Evolutionary conservation across 2,113 vertebrate species (phyloP).

Genomic region (Platysternon megacephalum): DNA sequence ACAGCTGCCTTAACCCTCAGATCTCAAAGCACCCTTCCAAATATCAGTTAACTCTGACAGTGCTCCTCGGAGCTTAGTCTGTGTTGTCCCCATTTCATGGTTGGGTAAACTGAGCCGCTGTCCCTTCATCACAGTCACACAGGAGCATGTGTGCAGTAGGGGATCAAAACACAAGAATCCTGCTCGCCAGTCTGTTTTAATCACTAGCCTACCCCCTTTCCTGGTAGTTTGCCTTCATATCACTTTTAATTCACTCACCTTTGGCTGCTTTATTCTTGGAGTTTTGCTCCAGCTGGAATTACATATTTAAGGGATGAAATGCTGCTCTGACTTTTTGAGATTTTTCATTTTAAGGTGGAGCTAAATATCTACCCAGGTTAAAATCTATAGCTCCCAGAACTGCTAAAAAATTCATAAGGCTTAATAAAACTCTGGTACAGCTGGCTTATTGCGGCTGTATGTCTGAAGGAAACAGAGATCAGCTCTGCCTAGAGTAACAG

Average conservation of each 20-base stretch:
- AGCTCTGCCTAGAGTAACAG: background rate
- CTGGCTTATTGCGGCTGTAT: constrained; percentile 12
- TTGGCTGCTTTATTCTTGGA: background rate
- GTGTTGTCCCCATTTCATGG: background rate
- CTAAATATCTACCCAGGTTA: background rate
- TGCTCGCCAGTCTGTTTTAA: background rate
- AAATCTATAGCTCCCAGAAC: constrained; percentile 9
- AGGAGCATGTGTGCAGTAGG: background rate
- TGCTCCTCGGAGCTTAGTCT: background rate
- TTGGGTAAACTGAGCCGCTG: background rate
- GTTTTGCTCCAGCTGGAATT: background rate
- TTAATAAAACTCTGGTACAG: background rate
- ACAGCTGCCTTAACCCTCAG: background rate
- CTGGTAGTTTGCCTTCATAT: background rate
- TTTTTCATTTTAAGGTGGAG: constrained; percentile 38
- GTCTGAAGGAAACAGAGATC: background rate
- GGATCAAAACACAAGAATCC: background rate
- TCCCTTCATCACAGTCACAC: background rate
- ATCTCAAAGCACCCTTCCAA: background rate
- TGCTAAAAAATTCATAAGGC: constrained; percentile 9
- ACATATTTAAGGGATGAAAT: background rate
- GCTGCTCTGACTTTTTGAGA: background rate
- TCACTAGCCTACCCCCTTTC: background rate
- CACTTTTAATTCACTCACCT: background rate
- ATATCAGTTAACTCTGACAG: background rate